A percentile compares a stretch with the other conserved stretches of the same genome.
Evolutionary conservation across 2,888 invertebrate species (phyloP).

Genomic region (Troides oblongomaculatus): DNA sequence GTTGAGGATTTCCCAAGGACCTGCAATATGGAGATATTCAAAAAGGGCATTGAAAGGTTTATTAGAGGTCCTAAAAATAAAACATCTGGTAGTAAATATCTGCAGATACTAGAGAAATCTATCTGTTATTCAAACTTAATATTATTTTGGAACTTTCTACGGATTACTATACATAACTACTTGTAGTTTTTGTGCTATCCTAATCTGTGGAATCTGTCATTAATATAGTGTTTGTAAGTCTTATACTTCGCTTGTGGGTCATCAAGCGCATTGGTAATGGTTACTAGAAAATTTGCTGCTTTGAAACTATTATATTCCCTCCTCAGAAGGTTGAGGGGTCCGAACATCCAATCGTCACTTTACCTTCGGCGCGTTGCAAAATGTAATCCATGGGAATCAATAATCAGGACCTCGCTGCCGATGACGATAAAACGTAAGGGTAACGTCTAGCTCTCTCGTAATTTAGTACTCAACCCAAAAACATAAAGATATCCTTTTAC

Average conservation of each 20-base stretch:
- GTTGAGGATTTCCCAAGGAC: neutral
- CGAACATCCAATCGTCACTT: neutral
- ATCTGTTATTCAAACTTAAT: too few species aligned
- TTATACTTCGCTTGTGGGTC: neutral
- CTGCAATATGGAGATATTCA: too few species aligned
- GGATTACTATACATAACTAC: too few species aligned
- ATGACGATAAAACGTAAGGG: conserved; percentile 25
- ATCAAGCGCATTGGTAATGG: neutral
- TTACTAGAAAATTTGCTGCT: neutral
- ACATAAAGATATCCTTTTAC: conserved; percentile 30
- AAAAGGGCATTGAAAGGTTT: too few species aligned
- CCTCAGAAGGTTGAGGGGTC: neutral
- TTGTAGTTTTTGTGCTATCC: neutral
- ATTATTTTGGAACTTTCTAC: too few species aligned
- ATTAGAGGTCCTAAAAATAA: too few species aligned
- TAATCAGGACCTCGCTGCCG: conserved; percentile 10
- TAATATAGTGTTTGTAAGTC: neutral
- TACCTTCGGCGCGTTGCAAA: neutral
- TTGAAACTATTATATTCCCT: neutral
- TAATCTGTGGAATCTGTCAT: neutral
- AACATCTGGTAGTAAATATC: too few species aligned
- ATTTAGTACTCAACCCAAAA: conserved; percentile 29
- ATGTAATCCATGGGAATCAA: conserved; percentile 16
- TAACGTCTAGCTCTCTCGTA: conserved; percentile 17
- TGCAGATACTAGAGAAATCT: too few species aligned